Conservation (phyloP, 2,113 vertebrate species). For the Tragelaphus imberbis region DNA sequence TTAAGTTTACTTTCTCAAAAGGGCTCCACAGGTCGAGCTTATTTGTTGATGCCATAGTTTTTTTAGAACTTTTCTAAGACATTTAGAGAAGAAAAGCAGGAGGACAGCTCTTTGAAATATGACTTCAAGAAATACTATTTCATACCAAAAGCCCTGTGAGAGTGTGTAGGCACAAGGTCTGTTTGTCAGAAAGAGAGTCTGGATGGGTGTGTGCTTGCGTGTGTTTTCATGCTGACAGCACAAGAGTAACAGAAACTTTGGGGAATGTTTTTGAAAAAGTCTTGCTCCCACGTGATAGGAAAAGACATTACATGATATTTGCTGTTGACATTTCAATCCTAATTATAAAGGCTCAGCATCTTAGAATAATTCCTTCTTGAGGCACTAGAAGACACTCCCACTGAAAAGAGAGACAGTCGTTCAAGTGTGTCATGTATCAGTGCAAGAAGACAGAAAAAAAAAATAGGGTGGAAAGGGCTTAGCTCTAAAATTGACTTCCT, state of each 20-base stretch:
- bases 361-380: not conserved
- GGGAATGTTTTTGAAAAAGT: not conserved
- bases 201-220: not conserved
- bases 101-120: not conserved
- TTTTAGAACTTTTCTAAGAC: not conserved
- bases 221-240: not conserved
- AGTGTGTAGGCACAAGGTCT: too few relatives aligned
- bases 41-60: not conserved
- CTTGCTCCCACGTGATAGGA: not conserved
- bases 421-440: conserved; percentile 2
- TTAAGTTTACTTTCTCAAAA: conserved; percentile 36
- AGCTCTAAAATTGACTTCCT: not conserved
- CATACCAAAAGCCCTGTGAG: not conserved
- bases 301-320: not conserved
- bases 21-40: not conserved
- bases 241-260: not conserved
- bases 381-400: not conserved
- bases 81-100: not conserved
- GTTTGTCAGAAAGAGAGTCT: not conserved
- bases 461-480: not conserved
- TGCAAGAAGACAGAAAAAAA: not conserved
- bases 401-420: not conserved
- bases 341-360: conserved; percentile 8
- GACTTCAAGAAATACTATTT: not conserved
- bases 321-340: not conserved